Percentiles rank a stretch among this genome's conserved stretches.
Conservation (phyloP, 1,140 invertebrate genomes). For the Drosophila subobscura region DNA sequence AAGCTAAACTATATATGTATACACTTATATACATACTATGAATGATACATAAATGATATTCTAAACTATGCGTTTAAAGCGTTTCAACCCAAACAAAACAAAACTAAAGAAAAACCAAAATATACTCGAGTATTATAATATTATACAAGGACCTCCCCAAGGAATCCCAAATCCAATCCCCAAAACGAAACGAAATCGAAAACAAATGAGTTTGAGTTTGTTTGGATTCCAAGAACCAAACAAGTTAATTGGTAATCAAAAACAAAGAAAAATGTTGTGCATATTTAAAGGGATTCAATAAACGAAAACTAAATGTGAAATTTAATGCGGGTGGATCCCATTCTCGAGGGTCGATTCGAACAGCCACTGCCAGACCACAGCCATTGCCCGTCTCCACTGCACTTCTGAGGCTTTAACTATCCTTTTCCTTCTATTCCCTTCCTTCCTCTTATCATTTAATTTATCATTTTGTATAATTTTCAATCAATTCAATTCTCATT, state of each 20-base stretch:
- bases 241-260: conserved; percentile 75
- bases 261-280: conserved; percentile 71
- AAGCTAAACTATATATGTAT: conserved; percentile 44
- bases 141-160: conserved; percentile 46
- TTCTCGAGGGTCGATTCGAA: neutral
- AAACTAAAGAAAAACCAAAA: conserved; percentile 52
- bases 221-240: conserved; percentile 77
- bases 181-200: conserved; percentile 19
- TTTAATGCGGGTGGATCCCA: conserved; percentile 2
- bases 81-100: conserved; percentile 60
- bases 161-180: conserved; percentile 6
- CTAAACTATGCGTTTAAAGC: conserved; percentile 78
- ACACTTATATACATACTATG: conserved; percentile 31
- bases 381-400: too few species aligned
- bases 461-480: conserved; percentile 38
- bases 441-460: conserved; percentile 5
- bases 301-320: conserved; percentile 52
- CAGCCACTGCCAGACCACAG: too few species aligned
- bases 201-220: conserved; percentile 63
- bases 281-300: conserved; percentile 82
- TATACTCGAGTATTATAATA: conserved; percentile 65
- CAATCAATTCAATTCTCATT: conserved; percentile 17
- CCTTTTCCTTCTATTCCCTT: neutral
- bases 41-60: conserved; percentile 63
- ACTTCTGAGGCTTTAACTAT: neutral